Base-by-base conservation (phyloP, 2,797 vertebrate species). In the Propithecus perrieri region DNA sequence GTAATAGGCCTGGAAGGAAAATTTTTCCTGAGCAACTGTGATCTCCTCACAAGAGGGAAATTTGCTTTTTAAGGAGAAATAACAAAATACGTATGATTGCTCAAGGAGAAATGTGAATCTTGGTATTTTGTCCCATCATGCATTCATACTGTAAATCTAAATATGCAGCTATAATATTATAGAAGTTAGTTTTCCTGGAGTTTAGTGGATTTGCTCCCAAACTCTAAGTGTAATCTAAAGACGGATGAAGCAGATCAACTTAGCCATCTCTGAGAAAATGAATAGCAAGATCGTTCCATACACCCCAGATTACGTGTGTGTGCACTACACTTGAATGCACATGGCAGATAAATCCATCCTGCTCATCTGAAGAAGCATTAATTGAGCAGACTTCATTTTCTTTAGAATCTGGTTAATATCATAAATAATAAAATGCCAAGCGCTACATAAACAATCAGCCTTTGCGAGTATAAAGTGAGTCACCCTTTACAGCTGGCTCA, bases 1-100 rank as follows among this genome's bases (percentile, higher is more conserved):
- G 88, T 93, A 97, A 98, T 41, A 59, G 57, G 59, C 33, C 78
- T 90, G 90, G 67, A 96, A 98, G 91, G 24, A 67, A 97, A 89
- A 95, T 4, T 87, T 94, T 94, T 85, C 78, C 83, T 38, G 53
- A 94, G 71, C 28, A 95, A 85, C 85, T 89, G 24, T 78, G 63
- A 92, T 94, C 67, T 92, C 76, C 41, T 97, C 94, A 96, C 76
- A 85, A 97, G 96, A 93, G 35, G 30, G 38, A 92, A 96, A 95
- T 90, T 67, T 95, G 50, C 13, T 94, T 96, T 97, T 96, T 48
- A 53, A 93, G 83, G 50, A 92, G n/a, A 95, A 96, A 93, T 55
- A 89, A 87, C 33, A 92, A 95, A 89, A 89, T 69, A 22, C 33
- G 80, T 69, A 12, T 30, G 57, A 63, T 24, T 87, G 71, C 53